Percentiles rank a stretch among this genome's conserved stretches.
phyloP scores from a whole-genome alignment of 2,113 vertebrate species.

The Barbus barbus region DNA sequence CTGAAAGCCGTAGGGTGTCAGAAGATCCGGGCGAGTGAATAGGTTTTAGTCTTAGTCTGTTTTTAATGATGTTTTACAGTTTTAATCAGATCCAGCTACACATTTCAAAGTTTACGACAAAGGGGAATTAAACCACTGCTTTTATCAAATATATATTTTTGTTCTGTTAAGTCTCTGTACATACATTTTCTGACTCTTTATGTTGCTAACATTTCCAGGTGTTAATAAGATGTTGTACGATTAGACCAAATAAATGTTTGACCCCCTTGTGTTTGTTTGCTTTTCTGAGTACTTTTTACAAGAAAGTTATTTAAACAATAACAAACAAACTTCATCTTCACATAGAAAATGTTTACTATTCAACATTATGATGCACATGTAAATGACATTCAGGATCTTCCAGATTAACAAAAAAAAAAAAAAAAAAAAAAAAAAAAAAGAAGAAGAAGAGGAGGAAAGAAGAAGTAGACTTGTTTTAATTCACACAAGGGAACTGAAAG shows the following conservation, averaged over 20 bases:
- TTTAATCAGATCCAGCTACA: slow-evolving; percentile 73
- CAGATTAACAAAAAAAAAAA: no score
- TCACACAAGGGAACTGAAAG: not conserved
- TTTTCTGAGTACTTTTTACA: not conserved
- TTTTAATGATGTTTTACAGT: slow-evolving; percentile 66
- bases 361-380: no score
- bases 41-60: slow-evolving; percentile 55
- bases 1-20: slow-evolving; percentile 60
- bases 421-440: no score
- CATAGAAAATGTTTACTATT: no score
- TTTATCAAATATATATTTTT: slow-evolving; percentile 54
- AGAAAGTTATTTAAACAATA: not conserved
- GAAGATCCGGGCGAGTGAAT: slow-evolving; percentile 74
- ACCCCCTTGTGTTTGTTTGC: slow-evolving; percentile 54
- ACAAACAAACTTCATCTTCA: not conserved
- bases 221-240: slow-evolving; percentile 81
- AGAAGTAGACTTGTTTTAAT: not conserved
- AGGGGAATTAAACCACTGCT: slow-evolving; percentile 60
- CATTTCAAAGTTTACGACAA: slow-evolving; percentile 73
- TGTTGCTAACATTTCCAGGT: slow-evolving; percentile 81
- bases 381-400: no score
- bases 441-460: not conserved
- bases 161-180: slow-evolving; percentile 70
- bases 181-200: slow-evolving; percentile 75
- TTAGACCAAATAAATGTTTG: slow-evolving; percentile 82